Evolutionary conservation across 2,888 invertebrate genomes (phyloP), one percentile per base, ranked within the genome.

Genomic region (Ischnus inquisitorius): DNA sequence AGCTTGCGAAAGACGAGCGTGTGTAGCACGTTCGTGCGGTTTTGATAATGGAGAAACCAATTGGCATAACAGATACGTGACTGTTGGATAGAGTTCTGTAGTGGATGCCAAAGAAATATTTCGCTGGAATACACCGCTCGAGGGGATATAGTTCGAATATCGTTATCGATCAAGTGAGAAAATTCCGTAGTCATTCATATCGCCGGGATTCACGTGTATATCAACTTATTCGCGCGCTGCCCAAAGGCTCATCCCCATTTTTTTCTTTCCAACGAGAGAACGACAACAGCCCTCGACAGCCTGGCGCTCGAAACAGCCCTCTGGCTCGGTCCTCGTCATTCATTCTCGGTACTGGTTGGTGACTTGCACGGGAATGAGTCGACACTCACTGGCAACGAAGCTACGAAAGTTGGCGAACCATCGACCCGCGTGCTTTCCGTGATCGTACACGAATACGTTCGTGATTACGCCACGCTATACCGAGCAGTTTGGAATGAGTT

Each of bases 301-400:
- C 57, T 78, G 74, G 43, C 69, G 57, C 64, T 64, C 60, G 48
- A 41, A 43, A 54, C 62, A 39, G 6, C 78, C 51, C 60, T 80
- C 72, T 46, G 62, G 22, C 74, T 46, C 43, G 79, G 34, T 77
- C 19, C 62, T 51, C 91, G 90, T 91, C 91, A 87, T 89, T 87
- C 87, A 72, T 75, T 82, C 65, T 75, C 64, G 22, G 69, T 64
- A 89, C 88, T 86, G 87, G 86, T 88, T 82, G 87, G 85, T 92
- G 92, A 92, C 92, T 92, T 90, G 92, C 92, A 90, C 84, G 83
- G 85, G 74, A 84, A 87, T 88, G 87, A 90, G 88, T 88, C 87
- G 86, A 82, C 90, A 89, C 83, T 69, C 79, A 80, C 48, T 72
- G 80, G 14, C 84, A 79, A 79, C 71, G 60, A 48, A 83, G 77